Evolutionary conservation across 2,797 vertebrate species (phyloP).

Genomic region (Liparis tanakae): DNA sequence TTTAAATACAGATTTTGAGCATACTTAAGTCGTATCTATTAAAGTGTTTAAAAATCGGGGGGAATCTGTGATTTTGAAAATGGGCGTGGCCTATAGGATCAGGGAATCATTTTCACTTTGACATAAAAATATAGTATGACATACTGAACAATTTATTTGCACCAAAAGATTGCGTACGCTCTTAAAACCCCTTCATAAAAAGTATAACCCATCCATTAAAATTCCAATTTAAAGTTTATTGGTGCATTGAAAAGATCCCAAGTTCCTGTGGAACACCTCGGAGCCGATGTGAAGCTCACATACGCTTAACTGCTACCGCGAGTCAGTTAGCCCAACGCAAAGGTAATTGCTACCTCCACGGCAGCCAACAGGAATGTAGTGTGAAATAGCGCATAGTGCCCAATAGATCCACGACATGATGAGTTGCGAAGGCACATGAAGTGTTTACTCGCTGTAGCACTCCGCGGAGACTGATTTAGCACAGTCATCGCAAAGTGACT

Average conservation of each 20-base stretch:
- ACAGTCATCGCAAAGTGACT: slow-evolving; percentile 83
- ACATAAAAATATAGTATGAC: not conserved
- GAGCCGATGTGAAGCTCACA: slow-evolving; percentile 73
- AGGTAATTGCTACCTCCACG: slow-evolving; percentile 82
- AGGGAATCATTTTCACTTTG: not conserved
- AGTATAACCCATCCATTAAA: slow-evolving; percentile 42
- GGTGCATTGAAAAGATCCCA: slow-evolving; percentile 56
- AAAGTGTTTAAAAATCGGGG: too few species aligned
- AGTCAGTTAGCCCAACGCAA: slow-evolving; percentile 80
- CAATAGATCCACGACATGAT: slow-evolving; percentile 81
- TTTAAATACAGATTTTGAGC: not conserved
- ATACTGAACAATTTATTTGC: not conserved
- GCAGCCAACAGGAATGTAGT: slow-evolving; percentile 78
- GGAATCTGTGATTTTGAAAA: too few species aligned
- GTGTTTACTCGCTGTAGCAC: slow-evolving; percentile 80
- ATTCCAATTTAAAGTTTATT: slow-evolving; percentile 59
- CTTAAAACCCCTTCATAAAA: slow-evolving; percentile 12
- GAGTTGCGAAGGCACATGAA: slow-evolving; percentile 81
- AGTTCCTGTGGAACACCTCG: slow-evolving; percentile 67
- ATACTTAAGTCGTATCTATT: too few species aligned
- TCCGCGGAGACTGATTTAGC: slow-evolving; percentile 83
- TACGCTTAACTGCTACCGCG: slow-evolving; percentile 79
- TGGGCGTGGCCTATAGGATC: too few species aligned
- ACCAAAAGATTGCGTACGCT: not conserved
- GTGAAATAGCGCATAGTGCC: slow-evolving; percentile 81